Evolutionary conservation across 2,888 invertebrate genomes (phyloP).

Genomic region (Zygothrica quintamaculata): DNA sequence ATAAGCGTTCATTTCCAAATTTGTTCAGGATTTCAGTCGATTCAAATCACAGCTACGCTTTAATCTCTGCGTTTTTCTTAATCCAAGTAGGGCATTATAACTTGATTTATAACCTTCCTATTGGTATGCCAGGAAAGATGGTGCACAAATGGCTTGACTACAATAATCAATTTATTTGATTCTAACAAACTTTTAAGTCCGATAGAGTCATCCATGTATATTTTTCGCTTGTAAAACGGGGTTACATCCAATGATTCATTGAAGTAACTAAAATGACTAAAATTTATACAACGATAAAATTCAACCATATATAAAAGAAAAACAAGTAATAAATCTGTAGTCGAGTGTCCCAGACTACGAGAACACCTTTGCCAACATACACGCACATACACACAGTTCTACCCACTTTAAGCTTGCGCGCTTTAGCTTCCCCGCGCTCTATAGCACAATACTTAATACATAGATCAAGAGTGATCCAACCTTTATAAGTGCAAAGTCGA

Average conservation of each 20-base stretch:
- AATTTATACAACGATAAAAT: no score
- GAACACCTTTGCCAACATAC: no score
- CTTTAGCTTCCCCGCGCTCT: no score
- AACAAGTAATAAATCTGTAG: no score
- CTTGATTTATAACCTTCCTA: slow-evolving; percentile 86
- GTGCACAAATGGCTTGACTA: slow-evolving; percentile 91
- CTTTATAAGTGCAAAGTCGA: no score
- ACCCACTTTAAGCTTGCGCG: no score
- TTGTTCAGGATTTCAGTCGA: slow-evolving; percentile 19
- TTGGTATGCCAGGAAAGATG: slow-evolving; percentile 95
- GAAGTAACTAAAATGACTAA: slow-evolving; percentile 95
- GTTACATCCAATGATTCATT: slow-evolving; percentile 89
- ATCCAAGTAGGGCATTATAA: slow-evolving; percentile 83
- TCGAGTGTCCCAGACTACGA: no score
- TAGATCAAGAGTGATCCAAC: no score
- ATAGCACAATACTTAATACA: no score
- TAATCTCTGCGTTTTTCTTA: slow-evolving; percentile 35
- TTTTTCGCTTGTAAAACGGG: slow-evolving; percentile 88
- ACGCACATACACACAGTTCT: no score
- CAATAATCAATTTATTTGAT: slow-evolving; percentile 87
- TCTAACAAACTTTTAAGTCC: slow-evolving; percentile 91
- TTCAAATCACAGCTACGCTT: slow-evolving; percentile 57
- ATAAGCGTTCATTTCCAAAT: no score
- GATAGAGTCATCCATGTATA: slow-evolving; percentile 91
- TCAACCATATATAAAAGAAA: no score